Evolutionary conservation across 2,888 invertebrate species (phyloP).

Genomic region (Sphinx pinastri): DNA sequence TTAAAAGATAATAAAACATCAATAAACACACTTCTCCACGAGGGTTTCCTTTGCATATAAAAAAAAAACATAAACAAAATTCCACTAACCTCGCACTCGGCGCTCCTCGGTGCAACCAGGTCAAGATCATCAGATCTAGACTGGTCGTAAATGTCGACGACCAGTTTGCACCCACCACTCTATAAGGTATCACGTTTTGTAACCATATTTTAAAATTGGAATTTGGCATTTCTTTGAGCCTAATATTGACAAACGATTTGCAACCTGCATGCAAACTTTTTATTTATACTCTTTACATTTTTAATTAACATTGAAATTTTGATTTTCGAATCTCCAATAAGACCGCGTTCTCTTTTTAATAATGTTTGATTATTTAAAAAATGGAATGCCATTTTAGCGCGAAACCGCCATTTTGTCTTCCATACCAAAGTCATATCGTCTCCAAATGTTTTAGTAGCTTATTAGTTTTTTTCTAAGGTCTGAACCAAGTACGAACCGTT

Average conservation of each 20-base stretch:
- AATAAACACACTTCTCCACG: conserved; percentile 29
- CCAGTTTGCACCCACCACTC: conserved; percentile 21
- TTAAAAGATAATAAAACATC: conserved; percentile 28
- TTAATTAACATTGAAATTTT: no score
- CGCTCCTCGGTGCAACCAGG: background rate
- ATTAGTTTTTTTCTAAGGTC: background rate
- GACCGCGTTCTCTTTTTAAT: no score
- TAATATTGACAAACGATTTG: background rate
- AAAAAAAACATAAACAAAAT: conserved; percentile 36
- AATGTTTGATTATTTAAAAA: no score
- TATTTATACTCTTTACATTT: background rate
- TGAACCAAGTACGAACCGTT: no score
- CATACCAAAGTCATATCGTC: background rate
- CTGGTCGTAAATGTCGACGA: conserved; percentile 27
- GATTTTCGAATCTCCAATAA: no score
- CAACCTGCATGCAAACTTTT: background rate
- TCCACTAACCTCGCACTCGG: conserved; percentile 56
- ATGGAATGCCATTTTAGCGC: background rate
- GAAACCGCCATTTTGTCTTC: background rate
- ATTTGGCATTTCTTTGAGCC: background rate
- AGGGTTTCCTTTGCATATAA: conserved; percentile 24
- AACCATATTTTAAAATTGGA: background rate
- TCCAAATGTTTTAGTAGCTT: background rate
- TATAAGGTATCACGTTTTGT: conserved; percentile 19
- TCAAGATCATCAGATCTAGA: conserved; percentile 49